Evolutionary conservation across 2,888 invertebrate species (phyloP).

Genomic region (Agrochola circellaris): DNA sequence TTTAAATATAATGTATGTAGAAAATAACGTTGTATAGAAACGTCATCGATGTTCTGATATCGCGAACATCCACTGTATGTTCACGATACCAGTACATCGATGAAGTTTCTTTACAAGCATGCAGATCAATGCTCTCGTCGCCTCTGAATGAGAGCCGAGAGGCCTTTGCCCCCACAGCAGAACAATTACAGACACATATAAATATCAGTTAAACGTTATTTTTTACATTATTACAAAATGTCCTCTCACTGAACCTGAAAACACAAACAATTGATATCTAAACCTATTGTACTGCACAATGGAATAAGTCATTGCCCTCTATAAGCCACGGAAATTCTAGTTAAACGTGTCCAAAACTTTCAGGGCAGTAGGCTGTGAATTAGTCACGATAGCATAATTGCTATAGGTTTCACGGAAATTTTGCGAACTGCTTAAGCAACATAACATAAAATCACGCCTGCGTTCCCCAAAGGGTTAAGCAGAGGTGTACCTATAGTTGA

Average conservation of each 20-base stretch:
- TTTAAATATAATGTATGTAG: too few relatives aligned
- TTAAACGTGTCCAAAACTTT: neutral
- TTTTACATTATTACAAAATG: constrained; percentile 11
- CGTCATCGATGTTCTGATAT: neutral
- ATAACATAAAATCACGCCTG: too few relatives aligned
- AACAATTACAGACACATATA: neutral
- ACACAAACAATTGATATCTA: constrained; percentile 7
- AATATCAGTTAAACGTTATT: constrained; percentile 16
- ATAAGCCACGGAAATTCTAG: neutral
- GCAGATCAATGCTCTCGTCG: neutral
- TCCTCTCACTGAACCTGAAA: constrained; percentile 17
- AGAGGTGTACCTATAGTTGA: too few relatives aligned
- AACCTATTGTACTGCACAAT: constrained; percentile 1
- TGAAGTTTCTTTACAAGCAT: too few relatives aligned
- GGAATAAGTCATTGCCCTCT: neutral
- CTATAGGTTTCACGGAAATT: neutral
- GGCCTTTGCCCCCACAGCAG: neutral
- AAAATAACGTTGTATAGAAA: neutral
- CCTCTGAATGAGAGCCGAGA: neutral
- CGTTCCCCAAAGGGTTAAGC: too few relatives aligned
- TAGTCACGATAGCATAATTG: neutral
- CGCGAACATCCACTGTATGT: too few relatives aligned
- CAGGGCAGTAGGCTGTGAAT: neutral
- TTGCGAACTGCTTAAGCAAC: too few relatives aligned
- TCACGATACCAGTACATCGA: too few relatives aligned